Evolutionary conservation across 2,113 vertebrate species (phyloP).

Genomic region (Zosterops japonicus): DNA sequence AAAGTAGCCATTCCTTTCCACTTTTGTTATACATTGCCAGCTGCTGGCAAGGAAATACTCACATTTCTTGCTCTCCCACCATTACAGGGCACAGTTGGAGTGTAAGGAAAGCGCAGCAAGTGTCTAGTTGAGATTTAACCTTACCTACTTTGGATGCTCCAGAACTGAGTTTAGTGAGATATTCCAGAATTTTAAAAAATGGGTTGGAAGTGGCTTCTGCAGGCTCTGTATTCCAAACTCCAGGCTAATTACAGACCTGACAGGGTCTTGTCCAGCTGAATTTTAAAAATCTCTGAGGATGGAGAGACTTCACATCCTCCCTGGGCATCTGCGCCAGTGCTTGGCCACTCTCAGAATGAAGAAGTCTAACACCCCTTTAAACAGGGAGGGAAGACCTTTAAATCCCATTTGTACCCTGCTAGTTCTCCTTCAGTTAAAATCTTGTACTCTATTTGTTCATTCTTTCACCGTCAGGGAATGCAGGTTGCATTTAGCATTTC

Average conservation of each 20-base stretch:
- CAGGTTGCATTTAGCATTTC: background rate
- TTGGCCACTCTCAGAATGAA: background rate
- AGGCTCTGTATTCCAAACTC: background rate
- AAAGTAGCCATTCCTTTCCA: background rate
- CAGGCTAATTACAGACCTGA: background rate
- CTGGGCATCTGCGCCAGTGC: background rate
- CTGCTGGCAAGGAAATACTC: background rate
- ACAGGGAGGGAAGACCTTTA: background rate
- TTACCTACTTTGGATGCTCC: background rate
- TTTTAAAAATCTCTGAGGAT: background rate
- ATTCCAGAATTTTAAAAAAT: background rate
- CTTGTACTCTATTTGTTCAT: background rate
- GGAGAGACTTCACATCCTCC: background rate
- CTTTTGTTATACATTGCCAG: background rate
- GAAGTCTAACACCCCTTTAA: background rate
- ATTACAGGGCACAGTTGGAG: background rate
- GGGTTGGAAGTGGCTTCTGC: background rate
- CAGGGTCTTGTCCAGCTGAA: background rate
- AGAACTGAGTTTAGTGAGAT: background rate
- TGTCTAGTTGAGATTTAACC: background rate
- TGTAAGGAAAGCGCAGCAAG: background rate
- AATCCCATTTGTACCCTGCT: background rate
- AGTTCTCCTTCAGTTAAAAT: background rate
- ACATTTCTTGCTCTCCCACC: background rate
- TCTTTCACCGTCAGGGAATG: background rate